These are phyloP conservation scores for Clitarchus hookeri DNA, from an alignment of 2,888 invertebrate genomes.

Conservation along the genomic window DNA sequence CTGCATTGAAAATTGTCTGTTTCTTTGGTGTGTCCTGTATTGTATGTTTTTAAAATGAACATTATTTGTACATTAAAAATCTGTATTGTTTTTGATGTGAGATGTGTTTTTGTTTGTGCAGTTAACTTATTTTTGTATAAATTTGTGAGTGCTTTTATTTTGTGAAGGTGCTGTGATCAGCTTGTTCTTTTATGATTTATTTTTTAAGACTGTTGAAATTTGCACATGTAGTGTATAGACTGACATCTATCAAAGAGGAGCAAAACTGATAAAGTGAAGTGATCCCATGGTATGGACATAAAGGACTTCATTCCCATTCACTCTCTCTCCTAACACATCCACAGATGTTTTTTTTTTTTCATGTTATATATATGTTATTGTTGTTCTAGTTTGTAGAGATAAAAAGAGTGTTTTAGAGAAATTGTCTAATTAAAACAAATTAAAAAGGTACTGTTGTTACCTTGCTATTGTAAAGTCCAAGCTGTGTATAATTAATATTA, in stretches of 20 bases:
- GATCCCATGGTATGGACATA: neutral
- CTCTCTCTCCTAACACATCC: constrained; percentile 15
- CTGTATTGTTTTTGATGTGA: neutral
- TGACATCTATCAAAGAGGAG: neutral
- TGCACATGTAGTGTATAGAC: neutral
- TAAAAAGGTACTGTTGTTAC: constrained; percentile 14
- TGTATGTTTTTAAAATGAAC: neutral
- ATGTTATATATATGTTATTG: constrained; percentile 29
- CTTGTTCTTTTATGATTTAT: neutral
- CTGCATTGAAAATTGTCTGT: neutral
- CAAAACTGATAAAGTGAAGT: neutral
- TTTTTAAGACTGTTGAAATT: constrained; percentile 8
- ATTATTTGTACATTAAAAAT: neutral
- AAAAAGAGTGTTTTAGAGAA: constrained; percentile 14
- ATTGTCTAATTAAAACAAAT: neutral
- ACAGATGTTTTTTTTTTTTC: constrained; percentile 31
- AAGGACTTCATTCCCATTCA: constrained; percentile 5
- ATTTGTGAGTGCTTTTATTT: neutral
- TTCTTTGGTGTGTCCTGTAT: neutral
- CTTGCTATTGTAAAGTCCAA: constrained; percentile 14
- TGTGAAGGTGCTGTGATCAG: constrained; percentile 9
- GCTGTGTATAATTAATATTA: constrained; percentile 8
- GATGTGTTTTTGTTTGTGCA: neutral
- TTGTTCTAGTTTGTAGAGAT: constrained; percentile 32
- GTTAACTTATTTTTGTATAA: neutral